These are phyloP conservation scores for Serilophus lunatus DNA, from an alignment of 2,113 vertebrate species.

Conservation along the genomic window DNA sequence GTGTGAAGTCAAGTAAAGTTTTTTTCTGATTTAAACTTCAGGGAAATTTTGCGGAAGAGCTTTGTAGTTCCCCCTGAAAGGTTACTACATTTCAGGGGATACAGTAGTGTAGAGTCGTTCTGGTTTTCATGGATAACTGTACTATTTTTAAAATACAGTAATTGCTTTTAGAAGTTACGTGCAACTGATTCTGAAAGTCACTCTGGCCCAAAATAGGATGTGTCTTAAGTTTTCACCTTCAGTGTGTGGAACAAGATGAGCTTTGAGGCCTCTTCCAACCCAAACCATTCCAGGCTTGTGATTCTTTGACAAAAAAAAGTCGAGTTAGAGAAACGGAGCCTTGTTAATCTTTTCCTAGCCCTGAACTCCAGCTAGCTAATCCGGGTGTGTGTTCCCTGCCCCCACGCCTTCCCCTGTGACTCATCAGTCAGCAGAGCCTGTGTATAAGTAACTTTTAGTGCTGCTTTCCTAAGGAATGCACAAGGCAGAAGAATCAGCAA, in stretches of 20 bases:
- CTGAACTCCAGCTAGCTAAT: rapidly evolving
- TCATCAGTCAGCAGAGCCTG: background rate
- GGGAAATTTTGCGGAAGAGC: background rate
- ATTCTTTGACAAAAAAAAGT: no score
- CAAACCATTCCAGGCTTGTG: rapidly evolving
- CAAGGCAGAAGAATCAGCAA: background rate
- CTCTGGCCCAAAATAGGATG: rapidly evolving
- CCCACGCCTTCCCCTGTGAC: background rate
- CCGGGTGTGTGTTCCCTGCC: background rate
- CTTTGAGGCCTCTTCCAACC: no score
- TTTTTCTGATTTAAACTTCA: background rate
- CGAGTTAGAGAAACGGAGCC: rapidly evolving
- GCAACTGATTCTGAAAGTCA: background rate
- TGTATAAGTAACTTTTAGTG: rapidly evolving
- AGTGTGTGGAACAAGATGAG: background rate
- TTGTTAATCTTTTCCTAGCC: background rate
- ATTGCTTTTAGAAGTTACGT: background rate
- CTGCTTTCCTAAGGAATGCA: background rate
- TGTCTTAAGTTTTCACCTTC: background rate
- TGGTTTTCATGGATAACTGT: rapidly evolving
- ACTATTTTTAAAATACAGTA: background rate
- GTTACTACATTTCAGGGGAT: no score
- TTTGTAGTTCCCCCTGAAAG: no score
- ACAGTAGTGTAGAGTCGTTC: background rate
- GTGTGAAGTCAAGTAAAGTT: background rate